phyloP scores from a whole-genome alignment of 2,113 vertebrate genomes.

The Clarias macrocephalus region DNA sequence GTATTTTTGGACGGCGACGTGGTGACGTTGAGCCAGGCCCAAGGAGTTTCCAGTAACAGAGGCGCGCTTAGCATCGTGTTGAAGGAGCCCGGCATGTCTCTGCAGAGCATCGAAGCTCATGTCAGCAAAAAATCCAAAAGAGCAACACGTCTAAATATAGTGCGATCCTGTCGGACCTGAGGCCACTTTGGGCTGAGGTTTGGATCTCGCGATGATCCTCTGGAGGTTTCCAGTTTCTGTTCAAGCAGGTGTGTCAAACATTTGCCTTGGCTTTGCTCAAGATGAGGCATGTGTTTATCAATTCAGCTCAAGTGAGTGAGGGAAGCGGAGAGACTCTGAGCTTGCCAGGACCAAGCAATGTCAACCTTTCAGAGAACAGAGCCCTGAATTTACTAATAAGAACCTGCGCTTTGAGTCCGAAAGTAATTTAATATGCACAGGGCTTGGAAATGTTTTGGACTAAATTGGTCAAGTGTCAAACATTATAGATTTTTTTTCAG shows the following conservation, averaged over 20 bases:
- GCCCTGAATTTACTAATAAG: conserved; percentile 47
- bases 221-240: conserved; percentile 75
- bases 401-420: conserved; percentile 39
- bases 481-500: conserved; percentile 15
- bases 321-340: conserved; percentile 49
- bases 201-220: conserved; percentile 65
- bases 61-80: conserved; percentile 46
- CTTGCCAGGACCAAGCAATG: conserved; percentile 47
- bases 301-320: conserved; percentile 61
- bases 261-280: conserved; percentile 76
- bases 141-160: conserved; percentile 54
- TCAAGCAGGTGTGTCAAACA: conserved; percentile 81
- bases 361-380: conserved; percentile 38
- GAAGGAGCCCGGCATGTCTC: conserved; percentile 46
- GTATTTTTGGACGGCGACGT: conserved; percentile 59
- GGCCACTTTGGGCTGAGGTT: conserved; percentile 46
- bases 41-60: conserved; percentile 72
- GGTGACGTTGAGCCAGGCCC: conserved; percentile 64
- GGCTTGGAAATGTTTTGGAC: conserved; percentile 27
- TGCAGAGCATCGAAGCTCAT: conserved; percentile 22
- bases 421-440: conserved; percentile 45
- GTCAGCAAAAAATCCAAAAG: conserved; percentile 47
- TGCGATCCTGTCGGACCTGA: conserved; percentile 32
- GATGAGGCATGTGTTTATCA: conserved; percentile 74
- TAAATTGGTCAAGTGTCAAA: conserved; percentile 32